Percentiles rank a stretch among this genome's conserved stretches.
These are phyloP conservation scores for Parambassis ranga DNA, from an alignment of 2,797 vertebrate genomes.

Conservation along the genomic window DNA sequence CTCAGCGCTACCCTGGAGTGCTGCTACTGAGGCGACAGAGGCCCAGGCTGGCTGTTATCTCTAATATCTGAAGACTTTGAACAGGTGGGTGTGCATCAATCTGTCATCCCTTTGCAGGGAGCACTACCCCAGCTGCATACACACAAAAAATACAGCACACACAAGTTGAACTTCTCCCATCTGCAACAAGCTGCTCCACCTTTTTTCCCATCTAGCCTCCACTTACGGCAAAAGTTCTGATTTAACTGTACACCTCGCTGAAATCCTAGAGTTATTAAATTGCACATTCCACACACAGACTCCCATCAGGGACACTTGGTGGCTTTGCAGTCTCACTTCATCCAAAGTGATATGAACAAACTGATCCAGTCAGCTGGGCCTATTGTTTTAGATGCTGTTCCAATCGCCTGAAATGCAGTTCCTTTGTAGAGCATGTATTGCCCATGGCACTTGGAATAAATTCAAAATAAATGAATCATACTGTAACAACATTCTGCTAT, in stretches of 20 bases:
- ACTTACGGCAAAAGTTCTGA: neutral
- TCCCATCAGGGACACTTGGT: conserved; percentile 41
- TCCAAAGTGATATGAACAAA: conserved; percentile 55
- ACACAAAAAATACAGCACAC: too few relatives aligned
- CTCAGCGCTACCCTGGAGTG: neutral
- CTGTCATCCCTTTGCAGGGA: neutral
- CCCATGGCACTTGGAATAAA: conserved; percentile 51
- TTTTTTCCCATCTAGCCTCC: too few relatives aligned
- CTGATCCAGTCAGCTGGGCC: conserved; percentile 50
- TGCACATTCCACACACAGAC: conserved; percentile 23
- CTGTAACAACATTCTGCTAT: neutral
- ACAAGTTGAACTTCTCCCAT: too few relatives aligned
- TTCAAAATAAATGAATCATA: conserved; percentile 43
- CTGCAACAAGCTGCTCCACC: too few relatives aligned
- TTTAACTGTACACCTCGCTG: neutral
- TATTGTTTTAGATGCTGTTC: conserved; percentile 43
- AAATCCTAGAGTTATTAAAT: neutral
- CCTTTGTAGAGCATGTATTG: conserved; percentile 51
- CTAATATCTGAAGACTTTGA: conserved; percentile 3
- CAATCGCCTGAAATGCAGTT: conserved; percentile 47
- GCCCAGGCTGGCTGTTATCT: conserved; percentile 16
- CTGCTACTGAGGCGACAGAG: conserved; percentile 14
- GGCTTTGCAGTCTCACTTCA: conserved; percentile 49
- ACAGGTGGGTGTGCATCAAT: conserved; percentile 27
- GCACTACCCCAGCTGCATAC: neutral